Conservation (phyloP, 2,113 vertebrate species). For the Leiothrix lutea region DNA sequence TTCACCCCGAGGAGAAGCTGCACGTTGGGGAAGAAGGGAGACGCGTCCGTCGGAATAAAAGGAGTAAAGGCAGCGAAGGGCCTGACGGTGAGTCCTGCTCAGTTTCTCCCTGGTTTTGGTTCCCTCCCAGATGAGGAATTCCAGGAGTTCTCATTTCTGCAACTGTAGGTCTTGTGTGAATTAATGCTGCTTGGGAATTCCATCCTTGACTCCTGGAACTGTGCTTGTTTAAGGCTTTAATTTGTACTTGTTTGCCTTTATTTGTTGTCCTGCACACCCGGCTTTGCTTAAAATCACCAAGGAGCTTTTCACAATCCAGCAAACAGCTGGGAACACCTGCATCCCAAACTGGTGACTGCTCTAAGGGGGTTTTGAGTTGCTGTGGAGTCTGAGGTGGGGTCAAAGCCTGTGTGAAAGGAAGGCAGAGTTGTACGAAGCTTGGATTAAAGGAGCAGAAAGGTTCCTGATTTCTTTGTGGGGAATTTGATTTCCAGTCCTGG, state of each 20-base stretch:
- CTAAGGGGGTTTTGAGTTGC: background rate
- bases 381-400: background rate
- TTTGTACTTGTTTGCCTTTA: background rate
- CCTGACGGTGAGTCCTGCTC: slow-evolving; percentile 73
- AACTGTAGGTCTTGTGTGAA: background rate
- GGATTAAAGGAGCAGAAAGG: background rate
- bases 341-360: background rate
- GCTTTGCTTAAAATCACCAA: background rate
- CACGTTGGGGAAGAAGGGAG: slow-evolving; percentile 68
- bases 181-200: background rate
- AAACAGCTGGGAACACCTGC: background rate
- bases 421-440: background rate
- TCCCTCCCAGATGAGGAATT: background rate
- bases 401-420: background rate
- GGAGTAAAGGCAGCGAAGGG: slow-evolving; percentile 81
- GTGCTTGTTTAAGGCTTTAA: background rate
- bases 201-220: background rate
- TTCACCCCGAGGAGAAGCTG: slow-evolving; percentile 73
- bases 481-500: background rate
- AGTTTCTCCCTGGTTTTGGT: background rate
- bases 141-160: background rate
- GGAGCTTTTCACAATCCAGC: background rate
- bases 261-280: background rate
- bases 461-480: background rate
- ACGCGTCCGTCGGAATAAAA: slow-evolving; percentile 73